Percentiles rank a stretch among this genome's conserved stretches.
Conservation (phyloP, 2,797 vertebrate genomes). For the Enoplosus armatus region DNA sequence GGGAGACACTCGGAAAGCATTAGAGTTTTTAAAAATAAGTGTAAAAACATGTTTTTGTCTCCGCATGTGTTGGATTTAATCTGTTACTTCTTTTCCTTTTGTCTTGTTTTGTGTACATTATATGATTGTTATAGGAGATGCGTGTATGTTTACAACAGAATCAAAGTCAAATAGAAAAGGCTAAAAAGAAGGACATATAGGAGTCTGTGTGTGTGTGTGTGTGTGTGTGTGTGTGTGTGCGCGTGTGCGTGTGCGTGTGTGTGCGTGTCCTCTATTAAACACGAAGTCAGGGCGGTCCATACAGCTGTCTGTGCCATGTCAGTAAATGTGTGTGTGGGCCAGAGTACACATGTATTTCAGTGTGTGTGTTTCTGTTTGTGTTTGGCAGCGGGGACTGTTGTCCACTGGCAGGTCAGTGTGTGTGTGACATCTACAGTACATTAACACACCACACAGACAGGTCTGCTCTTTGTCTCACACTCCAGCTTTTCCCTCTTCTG, state of each 20-base stretch:
- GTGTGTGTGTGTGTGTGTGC: too few species aligned
- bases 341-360: constrained; percentile 8
- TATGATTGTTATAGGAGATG: too few species aligned
- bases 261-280: not conserved
- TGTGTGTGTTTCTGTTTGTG: constrained; percentile 29
- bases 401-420: constrained; percentile 34
- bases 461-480: constrained; percentile 50
- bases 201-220: not conserved
- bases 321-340: constrained; percentile 18
- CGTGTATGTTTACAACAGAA: not conserved
- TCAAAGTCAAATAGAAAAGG: not conserved
- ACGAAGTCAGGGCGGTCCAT: constrained; percentile 11
- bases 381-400: constrained; percentile 18
- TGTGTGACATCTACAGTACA: constrained; percentile 63
- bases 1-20: not conserved
- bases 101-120: not conserved
- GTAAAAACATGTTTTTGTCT: not conserved
- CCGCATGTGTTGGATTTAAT: not conserved
- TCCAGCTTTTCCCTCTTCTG: constrained; percentile 12
- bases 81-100: not conserved
- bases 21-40: not conserved
- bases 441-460: constrained; percentile 56
- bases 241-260: not conserved
- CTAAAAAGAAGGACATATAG: too few species aligned
- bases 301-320: not conserved